Conservation (phyloP, 2,888 invertebrate species). For the Tinea pellionella region DNA sequence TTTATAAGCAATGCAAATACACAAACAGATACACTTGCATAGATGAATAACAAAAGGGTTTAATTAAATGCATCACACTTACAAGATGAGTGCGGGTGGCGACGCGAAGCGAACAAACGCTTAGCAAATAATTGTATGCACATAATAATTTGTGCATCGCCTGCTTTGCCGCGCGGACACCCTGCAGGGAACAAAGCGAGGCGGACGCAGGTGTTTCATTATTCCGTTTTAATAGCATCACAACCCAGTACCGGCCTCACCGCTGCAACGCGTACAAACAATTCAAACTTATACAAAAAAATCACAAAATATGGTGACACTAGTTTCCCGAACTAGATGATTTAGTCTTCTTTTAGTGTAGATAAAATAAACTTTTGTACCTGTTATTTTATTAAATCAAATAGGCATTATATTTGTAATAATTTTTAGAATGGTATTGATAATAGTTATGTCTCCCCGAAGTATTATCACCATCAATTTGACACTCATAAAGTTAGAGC, state of each 20-base stretch:
- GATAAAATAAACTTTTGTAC: not conserved
- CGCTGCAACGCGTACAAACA: not conserved
- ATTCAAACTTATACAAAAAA: not conserved
- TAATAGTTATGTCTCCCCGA: no score
- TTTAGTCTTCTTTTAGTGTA: not conserved
- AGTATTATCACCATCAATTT: no score
- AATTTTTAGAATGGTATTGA: no score
- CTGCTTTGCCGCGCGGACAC: constrained; percentile 45
- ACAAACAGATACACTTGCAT: constrained; percentile 6
- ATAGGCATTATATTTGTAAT: not conserved
- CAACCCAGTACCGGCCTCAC: constrained; percentile 32
- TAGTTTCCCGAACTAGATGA: not conserved
- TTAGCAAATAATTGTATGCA: constrained; percentile 51
- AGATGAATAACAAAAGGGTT: constrained; percentile 12
- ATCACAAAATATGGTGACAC: not conserved
- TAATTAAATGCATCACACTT: constrained; percentile 13
- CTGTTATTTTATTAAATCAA: not conserved
- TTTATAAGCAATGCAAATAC: constrained; percentile 12
- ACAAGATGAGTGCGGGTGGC: constrained; percentile 7
- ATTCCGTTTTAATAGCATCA: constrained; percentile 62
- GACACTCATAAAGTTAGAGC: no score
- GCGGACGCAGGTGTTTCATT: constrained; percentile 62
- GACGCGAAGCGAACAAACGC: constrained; percentile 4
- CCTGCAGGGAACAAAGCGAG: constrained; percentile 39
- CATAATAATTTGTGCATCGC: constrained; percentile 64